Evolutionary conservation across 2,888 invertebrate genomes (phyloP), one percentile per base, ranked within the genome.

Genomic region (Amphipoea lucens): DNA sequence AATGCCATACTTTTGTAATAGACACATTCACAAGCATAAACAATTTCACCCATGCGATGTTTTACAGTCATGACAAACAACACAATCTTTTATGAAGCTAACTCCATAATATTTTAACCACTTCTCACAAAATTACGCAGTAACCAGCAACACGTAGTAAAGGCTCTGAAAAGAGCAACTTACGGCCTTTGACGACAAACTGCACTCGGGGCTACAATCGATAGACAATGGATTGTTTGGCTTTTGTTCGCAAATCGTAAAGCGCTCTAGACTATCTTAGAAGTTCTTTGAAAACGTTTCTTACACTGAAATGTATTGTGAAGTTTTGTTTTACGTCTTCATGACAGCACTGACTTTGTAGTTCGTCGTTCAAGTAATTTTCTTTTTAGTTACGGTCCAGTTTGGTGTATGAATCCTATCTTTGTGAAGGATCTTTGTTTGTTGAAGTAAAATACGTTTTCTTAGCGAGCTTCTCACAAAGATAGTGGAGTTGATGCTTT

Each of bases 141-240:
- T 90, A 90, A 89, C 89, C 84, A 76, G 89, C 84, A 87, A 92
- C 91, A 92, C 90, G 88, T 93, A 91, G 94, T 93, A 93, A 92
- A 85, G 89, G 84, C 83, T 79, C 83, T 89, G 90, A 92, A 93
- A 93, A 91, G 93, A 92, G 90, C 92, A 92, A 92, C 91, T 93
- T 94, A 92, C 91, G 91, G 93, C 91, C 94, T 96, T 95, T 95
- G 96, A 96, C 94, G 93, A 95, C 95, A 94, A 95, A 95, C 94
- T 95, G 93, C 96, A 94, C 95, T 95, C 91, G 87, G 82, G 93
- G 94, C 94, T 93, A 94, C 94, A 95, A 94, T 95, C 96, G 93
- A 95, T 96, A 95, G 94, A 96, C 95, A 96, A 95, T 95, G 93
- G 94, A 95, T 94, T 95, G 95, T 95, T 95, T 95, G 93, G 92